phyloP scores from a whole-genome alignment of 2,797 vertebrate species.

The Pseudotriccus pelzelni region DNA sequence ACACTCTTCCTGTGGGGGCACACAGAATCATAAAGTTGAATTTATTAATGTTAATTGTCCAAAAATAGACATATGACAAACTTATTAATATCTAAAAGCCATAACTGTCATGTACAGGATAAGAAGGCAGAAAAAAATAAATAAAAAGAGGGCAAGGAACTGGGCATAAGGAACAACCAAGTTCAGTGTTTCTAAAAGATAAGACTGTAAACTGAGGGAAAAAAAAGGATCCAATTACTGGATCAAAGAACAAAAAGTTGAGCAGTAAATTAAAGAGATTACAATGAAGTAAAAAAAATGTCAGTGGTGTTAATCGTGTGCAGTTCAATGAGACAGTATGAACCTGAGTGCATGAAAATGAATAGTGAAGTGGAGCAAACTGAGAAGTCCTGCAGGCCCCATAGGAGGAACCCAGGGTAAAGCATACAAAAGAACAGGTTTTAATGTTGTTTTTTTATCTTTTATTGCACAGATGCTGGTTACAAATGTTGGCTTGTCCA shows the following conservation, averaged over 20 bases:
- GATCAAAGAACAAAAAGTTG: neutral
- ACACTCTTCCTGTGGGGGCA: neutral
- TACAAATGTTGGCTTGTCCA: neutral
- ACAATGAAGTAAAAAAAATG: neutral
- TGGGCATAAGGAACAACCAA: neutral
- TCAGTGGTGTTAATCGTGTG: neutral
- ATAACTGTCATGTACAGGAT: neutral
- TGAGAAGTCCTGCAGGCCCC: neutral
- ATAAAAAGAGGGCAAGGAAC: neutral
- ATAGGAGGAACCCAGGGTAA: neutral
- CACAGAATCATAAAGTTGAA: neutral
- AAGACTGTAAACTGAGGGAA: neutral
- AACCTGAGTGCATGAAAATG: neutral
- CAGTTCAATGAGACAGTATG: neutral
- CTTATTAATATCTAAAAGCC: neutral
- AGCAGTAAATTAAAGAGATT: neutral
- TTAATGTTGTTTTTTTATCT: neutral
- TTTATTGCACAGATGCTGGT: neutral
- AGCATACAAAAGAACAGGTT: neutral
- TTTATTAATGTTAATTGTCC: neutral
- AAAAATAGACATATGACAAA: neutral
- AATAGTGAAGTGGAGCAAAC: neutral
- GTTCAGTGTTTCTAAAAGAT: neutral
- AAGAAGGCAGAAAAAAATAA: neutral
- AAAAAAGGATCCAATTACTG: neutral